Evolutionary conservation across 2,113 vertebrate species (phyloP).

Genomic region (Rhipidura dahli): DNA sequence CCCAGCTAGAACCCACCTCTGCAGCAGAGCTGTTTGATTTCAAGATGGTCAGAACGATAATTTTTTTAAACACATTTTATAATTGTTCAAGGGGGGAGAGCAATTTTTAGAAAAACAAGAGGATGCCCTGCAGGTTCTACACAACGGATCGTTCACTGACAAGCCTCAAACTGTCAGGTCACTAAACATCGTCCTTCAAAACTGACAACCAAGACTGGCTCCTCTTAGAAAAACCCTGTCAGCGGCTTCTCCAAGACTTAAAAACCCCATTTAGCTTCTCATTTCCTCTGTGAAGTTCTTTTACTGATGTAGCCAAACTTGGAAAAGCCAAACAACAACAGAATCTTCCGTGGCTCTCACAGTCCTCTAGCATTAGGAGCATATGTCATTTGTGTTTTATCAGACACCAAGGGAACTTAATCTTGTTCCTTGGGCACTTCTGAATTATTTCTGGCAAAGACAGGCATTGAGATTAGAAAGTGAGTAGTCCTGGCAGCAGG

Average conservation of each 20-base stretch:
- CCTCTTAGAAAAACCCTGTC: neutral
- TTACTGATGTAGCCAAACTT: neutral
- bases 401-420: neutral
- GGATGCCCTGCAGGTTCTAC: slow-evolving; percentile 14
- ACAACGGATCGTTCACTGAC: neutral
- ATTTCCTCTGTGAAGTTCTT: neutral
- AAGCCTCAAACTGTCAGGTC: slow-evolving; percentile 18
- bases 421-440: neutral
- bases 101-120: neutral
- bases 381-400: neutral
- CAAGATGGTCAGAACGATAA: neutral
- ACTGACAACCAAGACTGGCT: neutral
- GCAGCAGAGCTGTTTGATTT: neutral
- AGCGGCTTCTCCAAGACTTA: neutral
- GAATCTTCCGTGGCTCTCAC: neutral
- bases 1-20: neutral
- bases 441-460: neutral
- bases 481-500: neutral
- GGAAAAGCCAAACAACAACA: neutral
- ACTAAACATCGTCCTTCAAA: slow-evolving; percentile 21
- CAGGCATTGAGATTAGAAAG: neutral
- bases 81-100: neutral
- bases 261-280: neutral
- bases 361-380: neutral
- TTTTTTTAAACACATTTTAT: neutral